These are phyloP conservation scores for Lottia gigantea DNA, from an alignment of 2,888 invertebrate species.

Conservation along the genomic window DNA sequence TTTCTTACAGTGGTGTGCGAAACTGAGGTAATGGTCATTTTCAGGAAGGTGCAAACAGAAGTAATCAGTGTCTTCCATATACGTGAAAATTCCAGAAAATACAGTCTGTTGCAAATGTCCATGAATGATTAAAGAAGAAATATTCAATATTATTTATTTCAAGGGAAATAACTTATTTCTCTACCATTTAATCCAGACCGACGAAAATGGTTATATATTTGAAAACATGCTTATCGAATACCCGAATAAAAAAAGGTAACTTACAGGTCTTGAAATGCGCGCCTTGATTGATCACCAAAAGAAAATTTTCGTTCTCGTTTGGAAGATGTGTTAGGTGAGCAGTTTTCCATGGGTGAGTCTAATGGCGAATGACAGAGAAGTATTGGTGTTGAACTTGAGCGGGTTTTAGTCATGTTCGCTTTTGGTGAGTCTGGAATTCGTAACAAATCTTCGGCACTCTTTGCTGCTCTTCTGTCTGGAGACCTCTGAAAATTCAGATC, in stretches of 20 bases:
- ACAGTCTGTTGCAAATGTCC: no score
- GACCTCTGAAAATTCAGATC: slow-evolving; percentile 5
- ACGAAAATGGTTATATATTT: no score
- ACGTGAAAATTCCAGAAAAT: no score
- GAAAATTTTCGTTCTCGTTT: slow-evolving; percentile 18
- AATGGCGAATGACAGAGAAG: slow-evolving; percentile 17
- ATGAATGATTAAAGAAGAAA: no score
- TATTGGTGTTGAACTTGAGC: slow-evolving; percentile 16
- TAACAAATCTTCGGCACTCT: slow-evolving; percentile 19
- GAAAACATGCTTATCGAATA: no score
- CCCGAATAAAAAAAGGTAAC: background rate
- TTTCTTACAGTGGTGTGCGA: no score
- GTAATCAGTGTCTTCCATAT: no score
- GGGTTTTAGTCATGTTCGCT: background rate
- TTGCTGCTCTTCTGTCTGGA: slow-evolving; percentile 13
- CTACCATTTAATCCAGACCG: no score
- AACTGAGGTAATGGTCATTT: no score
- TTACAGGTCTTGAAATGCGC: background rate
- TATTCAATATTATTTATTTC: no score
- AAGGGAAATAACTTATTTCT: no score
- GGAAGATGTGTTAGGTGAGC: slow-evolving; percentile 16
- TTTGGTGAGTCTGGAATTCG: slow-evolving; percentile 13
- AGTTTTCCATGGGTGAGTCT: slow-evolving; percentile 6
- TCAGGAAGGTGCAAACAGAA: no score
- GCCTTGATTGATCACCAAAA: background rate